Evolutionary conservation across 1,140 invertebrate species (phyloP), one percentile per base, ranked within the genome.

Genomic region (Scaptomyza pallida): DNA sequence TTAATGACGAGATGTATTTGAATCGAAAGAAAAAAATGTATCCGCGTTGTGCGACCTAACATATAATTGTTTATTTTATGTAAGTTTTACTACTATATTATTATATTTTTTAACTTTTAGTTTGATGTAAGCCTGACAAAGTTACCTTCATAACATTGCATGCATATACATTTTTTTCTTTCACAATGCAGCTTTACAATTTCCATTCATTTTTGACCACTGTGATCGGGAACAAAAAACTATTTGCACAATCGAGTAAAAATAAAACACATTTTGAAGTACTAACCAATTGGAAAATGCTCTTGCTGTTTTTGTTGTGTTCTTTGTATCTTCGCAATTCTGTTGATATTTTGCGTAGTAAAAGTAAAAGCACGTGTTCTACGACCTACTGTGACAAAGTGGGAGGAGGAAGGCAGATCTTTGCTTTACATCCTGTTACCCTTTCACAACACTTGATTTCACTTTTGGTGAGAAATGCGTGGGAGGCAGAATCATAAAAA

Each of bases 291-390:
- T 74, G 64, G 40, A 70, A 47, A 48, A 43, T 16, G 13, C 41
- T 16, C 37, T 71, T 67, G 55, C 50, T 35, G 43, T 30, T 65
- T 13, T 47, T 61, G 44, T 59, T 68, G 21, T 17, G 5, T 13
- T 37, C 13, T 21, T 44, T 67, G 56, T 52, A 9, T 8, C 6
- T 47, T 21, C 59, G 45, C 44, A 44, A 54, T 30, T 80, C 60
- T 83, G 75, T 83, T 85, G 57, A 50, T 79, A 55, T 76, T 76
- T 70, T 76, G 33, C 44, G 63, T 67, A 64, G 56, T 65, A 57
- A 62, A 62, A 35, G 41, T 17, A 40, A 51, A 72, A 82, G 75
- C 78, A 82, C 78, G 78, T 82, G 78, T 67, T 83, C 60, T 35
- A 57, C 16, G 61, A 62, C 68, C 56, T 61, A 65, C 78, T 59